phyloP scores from a whole-genome alignment of 1,140 invertebrate genomes.

The Linepithema humile region DNA sequence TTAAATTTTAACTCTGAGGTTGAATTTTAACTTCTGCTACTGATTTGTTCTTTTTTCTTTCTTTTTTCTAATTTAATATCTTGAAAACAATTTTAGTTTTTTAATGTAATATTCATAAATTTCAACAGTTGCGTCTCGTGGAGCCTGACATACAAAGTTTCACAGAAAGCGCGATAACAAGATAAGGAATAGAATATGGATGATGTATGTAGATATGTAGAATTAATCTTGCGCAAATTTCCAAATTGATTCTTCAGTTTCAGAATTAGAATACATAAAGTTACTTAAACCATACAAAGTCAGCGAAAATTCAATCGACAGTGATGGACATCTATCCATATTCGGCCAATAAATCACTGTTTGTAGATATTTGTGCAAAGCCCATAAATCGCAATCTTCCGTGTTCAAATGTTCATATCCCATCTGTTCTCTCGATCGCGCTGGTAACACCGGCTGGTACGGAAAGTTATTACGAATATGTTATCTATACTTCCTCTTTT shows the following conservation, averaged over 20 bases:
- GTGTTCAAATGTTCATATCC: constrained; percentile 17
- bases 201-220: background rate
- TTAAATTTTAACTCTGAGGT: background rate
- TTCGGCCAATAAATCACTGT: constrained; percentile 39
- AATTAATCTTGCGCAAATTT: constrained; percentile 43
- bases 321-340: constrained; percentile 31
- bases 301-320: constrained; percentile 19
- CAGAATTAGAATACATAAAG: constrained; percentile 58
- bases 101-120: constrained; percentile 49
- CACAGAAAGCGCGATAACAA: background rate
- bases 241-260: constrained; percentile 27
- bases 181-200: constrained; percentile 35
- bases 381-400: constrained; percentile 50
- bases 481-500: background rate
- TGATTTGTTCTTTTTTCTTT: background rate
- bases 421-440: constrained; percentile 23
- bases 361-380: constrained; percentile 24
- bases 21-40: too few relatives aligned
- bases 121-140: constrained; percentile 25
- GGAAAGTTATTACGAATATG: constrained; percentile 25
- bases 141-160: constrained; percentile 62
- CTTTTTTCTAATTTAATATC: constrained; percentile 3
- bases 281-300: constrained; percentile 41
- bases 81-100: background rate
- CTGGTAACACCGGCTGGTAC: background rate